Conservation (phyloP, 2,113 vertebrate genomes). For the Apeltes quadracus region DNA sequence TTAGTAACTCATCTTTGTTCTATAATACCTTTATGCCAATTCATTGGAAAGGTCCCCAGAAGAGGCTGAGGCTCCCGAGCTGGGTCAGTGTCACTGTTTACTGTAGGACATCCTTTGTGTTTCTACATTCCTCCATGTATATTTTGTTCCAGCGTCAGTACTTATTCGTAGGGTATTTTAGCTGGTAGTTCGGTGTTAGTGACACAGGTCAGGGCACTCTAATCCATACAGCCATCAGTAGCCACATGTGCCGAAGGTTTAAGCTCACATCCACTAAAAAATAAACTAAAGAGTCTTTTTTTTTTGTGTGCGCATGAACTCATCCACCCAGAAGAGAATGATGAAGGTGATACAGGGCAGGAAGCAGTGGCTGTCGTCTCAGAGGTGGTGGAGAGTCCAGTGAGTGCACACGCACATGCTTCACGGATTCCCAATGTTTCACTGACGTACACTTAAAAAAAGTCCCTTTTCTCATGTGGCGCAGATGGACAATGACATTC, state of each 20-base stretch:
- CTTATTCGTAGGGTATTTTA: not conserved
- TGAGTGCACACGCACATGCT: constrained; percentile 28
- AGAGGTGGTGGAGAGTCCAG: constrained; percentile 35
- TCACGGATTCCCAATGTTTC: not conserved
- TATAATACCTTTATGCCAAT: not conserved
- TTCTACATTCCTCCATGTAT: not conserved
- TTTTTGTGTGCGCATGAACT: constrained; percentile 8
- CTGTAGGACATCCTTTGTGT: not conserved
- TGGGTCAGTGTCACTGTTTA: constrained; percentile 52
- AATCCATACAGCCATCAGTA: constrained; percentile 28
- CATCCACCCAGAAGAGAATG: constrained; percentile 19
- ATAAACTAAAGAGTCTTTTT: constrained; percentile 11
- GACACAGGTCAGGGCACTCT: constrained; percentile 16
- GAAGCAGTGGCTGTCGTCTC: constrained; percentile 22
- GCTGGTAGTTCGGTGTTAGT: constrained; percentile 11
- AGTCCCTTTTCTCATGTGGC: not conserved
- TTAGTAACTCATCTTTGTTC: not conserved
- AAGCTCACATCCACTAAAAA: constrained; percentile 24
- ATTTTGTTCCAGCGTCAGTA: not conserved
- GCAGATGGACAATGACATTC: constrained; percentile 89
- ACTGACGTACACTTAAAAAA: not conserved
- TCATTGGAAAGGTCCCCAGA: constrained; percentile 9
- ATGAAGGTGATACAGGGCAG: not conserved
- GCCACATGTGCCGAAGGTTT: constrained; percentile 17
- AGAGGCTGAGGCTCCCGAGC: not conserved